phyloP scores from a whole-genome alignment of 2,888 invertebrate species.

The Piscicola geometra region DNA sequence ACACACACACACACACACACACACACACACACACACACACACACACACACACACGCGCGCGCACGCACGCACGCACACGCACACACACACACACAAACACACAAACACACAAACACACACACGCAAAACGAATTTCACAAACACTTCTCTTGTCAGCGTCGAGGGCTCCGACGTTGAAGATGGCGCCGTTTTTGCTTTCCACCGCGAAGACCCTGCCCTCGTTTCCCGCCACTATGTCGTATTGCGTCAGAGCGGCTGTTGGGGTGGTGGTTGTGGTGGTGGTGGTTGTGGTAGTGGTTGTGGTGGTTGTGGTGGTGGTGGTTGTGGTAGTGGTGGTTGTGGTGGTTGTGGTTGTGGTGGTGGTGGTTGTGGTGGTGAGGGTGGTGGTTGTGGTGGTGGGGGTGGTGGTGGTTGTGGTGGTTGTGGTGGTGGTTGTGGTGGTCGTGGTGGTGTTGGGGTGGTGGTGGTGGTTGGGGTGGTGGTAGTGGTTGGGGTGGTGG shows the following conservation, averaged over 20 bases:
- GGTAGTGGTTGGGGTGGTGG: no score
- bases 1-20: no score
- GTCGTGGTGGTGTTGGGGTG: no score
- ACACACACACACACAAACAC: no score
- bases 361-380: no score
- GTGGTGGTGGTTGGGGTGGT: no score
- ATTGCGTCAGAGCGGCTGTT: conserved; percentile 26
- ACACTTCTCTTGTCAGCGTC: conserved; percentile 13
- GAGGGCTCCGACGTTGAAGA: conserved; percentile 37
- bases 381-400: no score
- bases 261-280: conserved; percentile 84
- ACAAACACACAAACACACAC: no score
- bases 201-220: conserved; percentile 35
- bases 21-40: not conserved
- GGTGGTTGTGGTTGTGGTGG: no score
- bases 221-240: conserved; percentile 34
- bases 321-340: conserved; percentile 74
- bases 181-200: conserved; percentile 34
- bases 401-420: no score
- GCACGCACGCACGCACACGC: no score
- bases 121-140: not conserved
- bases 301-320: conserved; percentile 89
- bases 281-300: conserved; percentile 8
- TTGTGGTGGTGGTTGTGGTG: no score
- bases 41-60: not conserved